Base-by-base conservation (phyloP, 2,888 invertebrate species). In the Lampropteryx suffumata region DNA sequence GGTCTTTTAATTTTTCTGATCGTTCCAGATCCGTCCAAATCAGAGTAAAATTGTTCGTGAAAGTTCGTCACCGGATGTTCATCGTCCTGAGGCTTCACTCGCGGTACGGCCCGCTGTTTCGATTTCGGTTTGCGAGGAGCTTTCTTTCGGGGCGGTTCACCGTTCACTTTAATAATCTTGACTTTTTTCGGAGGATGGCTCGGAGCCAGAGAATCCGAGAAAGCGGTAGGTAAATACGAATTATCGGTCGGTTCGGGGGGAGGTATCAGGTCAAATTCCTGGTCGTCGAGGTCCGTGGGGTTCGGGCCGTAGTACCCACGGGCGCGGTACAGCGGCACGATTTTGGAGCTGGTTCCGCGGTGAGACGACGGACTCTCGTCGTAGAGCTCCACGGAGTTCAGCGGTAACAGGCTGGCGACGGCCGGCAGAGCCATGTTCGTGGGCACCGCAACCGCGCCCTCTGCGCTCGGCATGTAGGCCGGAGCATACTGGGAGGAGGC, bases 1-100 rank as follows among this genome's bases (percentile, higher is more conserved):
- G 90, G 90, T 71, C 85, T 90, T 57, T 70, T 86, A 8, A 86
- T 73, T 67, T 85, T 90, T 62, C 76, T 83, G 42, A 90, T 80
- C 21, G 86, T 87, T 30, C 83, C 83, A n/a, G 84, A 70, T 46
- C 82, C 80, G 57, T 84, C 82, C n/a, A 90, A 57, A 52, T 91
- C 91, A 0, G 90, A 82, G 73, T 90, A 91, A 68, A 90, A 90
- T 44, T 88, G 83, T 69, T 90, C 90, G 59, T 90, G 90, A 56
- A 82, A 90, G 11, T 77, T 79, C 11, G 89, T 76, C 4, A 86
- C 84, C 5, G 88, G 88, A 54, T 74, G 80, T 65, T 84, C 88
- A 21, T 82, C 85, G 46, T 90, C 88, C 14, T 74, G 48, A 11
- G 73, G 73, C 48, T 79, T 79, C 1, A 69, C 69, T 34, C 84